A percentile compares a stretch with the other conserved stretches of the same genome.
These are phyloP conservation scores for Notolabrus celidotus DNA, from an alignment of 2,797 vertebrate species.

Conservation along the genomic window DNA sequence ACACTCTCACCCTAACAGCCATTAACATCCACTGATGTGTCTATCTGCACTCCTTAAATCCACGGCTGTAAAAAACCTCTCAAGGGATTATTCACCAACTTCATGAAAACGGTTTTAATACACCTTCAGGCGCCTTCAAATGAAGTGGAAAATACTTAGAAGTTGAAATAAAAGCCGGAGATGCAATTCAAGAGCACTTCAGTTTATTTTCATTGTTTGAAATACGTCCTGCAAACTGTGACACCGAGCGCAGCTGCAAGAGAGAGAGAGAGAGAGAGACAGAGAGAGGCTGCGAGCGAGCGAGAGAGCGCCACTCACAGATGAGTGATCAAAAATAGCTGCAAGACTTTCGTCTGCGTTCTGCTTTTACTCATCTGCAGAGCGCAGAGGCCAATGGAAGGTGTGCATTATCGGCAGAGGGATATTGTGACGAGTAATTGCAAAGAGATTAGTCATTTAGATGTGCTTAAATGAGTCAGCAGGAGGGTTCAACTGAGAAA, in stretches of 20 bases:
- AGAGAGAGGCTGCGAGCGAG: constrained; percentile 15
- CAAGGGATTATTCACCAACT: constrained; percentile 39
- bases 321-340: constrained; percentile 19
- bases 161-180: constrained; percentile 26
- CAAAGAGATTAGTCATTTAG: constrained; percentile 38
- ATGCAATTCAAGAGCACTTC: constrained; percentile 25
- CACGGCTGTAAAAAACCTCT: constrained; percentile 34
- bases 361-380: constrained; percentile 41
- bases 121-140: constrained; percentile 47
- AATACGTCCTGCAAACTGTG: constrained; percentile 25
- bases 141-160: constrained; percentile 50
- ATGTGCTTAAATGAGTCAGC: constrained; percentile 31
- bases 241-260: constrained; percentile 3
- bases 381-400: constrained; percentile 10
- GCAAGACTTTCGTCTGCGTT: constrained; percentile 11
- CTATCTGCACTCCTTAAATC: constrained; percentile 47
- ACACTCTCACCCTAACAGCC: constrained; percentile 17
- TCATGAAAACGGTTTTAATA: constrained; percentile 56
- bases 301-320: constrained; percentile 7
- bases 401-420: constrained; percentile 5
- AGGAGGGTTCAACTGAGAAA: constrained; percentile 13
- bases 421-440: constrained; percentile 8
- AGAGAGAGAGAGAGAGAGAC: constrained; percentile 31
- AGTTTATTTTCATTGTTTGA: constrained; percentile 30
- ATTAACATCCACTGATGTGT: constrained; percentile 42